Evolutionary conservation across 1,140 invertebrate genomes (phyloP).

Genomic region (Drosophila arawakana): DNA sequence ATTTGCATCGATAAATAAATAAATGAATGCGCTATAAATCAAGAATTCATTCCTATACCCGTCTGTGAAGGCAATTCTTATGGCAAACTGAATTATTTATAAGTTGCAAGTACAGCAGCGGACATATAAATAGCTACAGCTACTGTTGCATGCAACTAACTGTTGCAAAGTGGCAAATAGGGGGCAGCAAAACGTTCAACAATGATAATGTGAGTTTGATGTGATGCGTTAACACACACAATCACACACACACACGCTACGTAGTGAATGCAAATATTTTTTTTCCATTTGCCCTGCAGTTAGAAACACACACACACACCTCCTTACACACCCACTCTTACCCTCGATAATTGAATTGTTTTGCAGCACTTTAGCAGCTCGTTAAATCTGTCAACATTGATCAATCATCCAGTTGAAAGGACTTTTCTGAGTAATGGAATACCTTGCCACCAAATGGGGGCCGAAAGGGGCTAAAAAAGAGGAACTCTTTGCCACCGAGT

Average conservation of each 20-base stretch:
- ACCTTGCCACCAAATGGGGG: not conserved
- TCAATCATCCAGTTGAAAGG: conserved; percentile 58
- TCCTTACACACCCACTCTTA: conserved; percentile 1
- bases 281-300: conserved; percentile 53
- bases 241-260: not conserved
- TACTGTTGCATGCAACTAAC: conserved; percentile 26
- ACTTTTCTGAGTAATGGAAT: conserved; percentile 1
- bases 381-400: conserved; percentile 83
- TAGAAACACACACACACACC: conserved; percentile 6
- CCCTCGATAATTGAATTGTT: conserved; percentile 75
- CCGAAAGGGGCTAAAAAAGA: not conserved
- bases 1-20: conserved; percentile 50
- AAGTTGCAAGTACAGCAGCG: conserved; percentile 52
- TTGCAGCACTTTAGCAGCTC: conserved; percentile 81
- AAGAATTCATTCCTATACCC: conserved; percentile 13
- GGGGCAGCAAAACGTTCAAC: conserved; percentile 1
- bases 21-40: conserved; percentile 65
- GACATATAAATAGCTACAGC: conserved; percentile 64
- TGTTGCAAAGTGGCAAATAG: conserved; percentile 12
- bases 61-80: conserved; percentile 63
- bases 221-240: conserved; percentile 15
- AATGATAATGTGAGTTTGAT: conserved; percentile 5
- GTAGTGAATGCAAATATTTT: conserved; percentile 67
- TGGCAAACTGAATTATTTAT: conserved; percentile 71
- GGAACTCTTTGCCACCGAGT: not conserved